These are phyloP conservation scores for Drosophila lacicola DNA, from an alignment of 2,888 invertebrate species.

Conservation along the genomic window DNA sequence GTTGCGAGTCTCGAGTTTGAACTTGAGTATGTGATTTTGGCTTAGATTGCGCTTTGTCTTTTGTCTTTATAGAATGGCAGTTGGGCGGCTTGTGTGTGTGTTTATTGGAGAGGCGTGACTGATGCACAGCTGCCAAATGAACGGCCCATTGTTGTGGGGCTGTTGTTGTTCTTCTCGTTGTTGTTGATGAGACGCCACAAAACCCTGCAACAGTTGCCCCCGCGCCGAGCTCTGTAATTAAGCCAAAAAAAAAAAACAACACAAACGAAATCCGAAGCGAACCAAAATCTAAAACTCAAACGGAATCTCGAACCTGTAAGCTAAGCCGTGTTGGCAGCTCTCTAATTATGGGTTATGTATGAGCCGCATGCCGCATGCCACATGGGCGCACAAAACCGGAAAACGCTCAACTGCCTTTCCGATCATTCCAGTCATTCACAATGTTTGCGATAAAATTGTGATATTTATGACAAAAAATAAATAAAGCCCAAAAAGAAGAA, in stretches of 20 bases:
- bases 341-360: slow-evolving; percentile 35
- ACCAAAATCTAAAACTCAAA: neutral
- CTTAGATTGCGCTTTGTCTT: slow-evolving; percentile 55
- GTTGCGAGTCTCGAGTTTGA: slow-evolving; percentile 14
- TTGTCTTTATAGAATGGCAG: neutral
- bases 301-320: slow-evolving; percentile 15
- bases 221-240: slow-evolving; percentile 59
- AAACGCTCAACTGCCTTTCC: slow-evolving; percentile 41
- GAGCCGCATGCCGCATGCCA: neutral
- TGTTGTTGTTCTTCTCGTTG: slow-evolving; percentile 1
- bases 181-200: neutral
- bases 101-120: slow-evolving; percentile 25
- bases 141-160: slow-evolving; percentile 17
- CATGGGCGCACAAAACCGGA: slow-evolving; percentile 12
- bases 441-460: slow-evolving; percentile 47
- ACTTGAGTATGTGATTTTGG: slow-evolving; percentile 27
- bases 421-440: slow-evolving; percentile 38
- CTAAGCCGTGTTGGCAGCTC: slow-evolving; percentile 19
- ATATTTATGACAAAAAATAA: slow-evolving; percentile 53
- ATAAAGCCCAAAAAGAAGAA: slow-evolving; percentile 20
- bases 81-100: neutral
- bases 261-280: slow-evolving; percentile 10
- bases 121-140: slow-evolving; percentile 56
- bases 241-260: slow-evolving; percentile 24
- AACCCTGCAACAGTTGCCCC: slow-evolving; percentile 54